Percentiles rank a stretch among this genome's conserved stretches.
Evolutionary conservation across 2,888 invertebrate species (phyloP).

Genomic region (Rapana venosa): DNA sequence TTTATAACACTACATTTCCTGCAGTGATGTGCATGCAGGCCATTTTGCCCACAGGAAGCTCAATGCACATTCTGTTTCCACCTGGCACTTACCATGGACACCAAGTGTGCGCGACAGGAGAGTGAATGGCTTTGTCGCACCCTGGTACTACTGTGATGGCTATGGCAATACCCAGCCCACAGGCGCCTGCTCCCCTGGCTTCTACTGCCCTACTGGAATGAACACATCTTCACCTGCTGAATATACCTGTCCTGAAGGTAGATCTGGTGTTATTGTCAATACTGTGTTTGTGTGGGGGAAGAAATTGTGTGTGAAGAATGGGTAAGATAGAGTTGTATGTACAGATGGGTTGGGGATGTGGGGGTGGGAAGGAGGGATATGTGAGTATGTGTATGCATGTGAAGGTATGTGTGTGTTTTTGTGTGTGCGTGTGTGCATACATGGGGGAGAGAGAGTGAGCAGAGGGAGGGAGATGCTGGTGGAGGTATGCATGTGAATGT

Average conservation of each 20-base stretch:
- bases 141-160: slow-evolving; percentile 73
- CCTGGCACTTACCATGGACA: slow-evolving; percentile 69
- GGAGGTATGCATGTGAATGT: no score
- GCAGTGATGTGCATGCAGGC: slow-evolving; percentile 69
- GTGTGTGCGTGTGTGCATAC: slow-evolving; percentile 13
- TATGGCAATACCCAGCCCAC: slow-evolving; percentile 68
- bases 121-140: slow-evolving; percentile 70
- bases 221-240: slow-evolving; percentile 64
- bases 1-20: background rate
- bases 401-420: slow-evolving; percentile 1
- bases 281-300: background rate
- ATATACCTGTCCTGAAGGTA: slow-evolving; percentile 73
- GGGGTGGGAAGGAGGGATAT: no score
- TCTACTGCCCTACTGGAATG: slow-evolving; percentile 73
- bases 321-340: no score
- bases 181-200: slow-evolving; percentile 69
- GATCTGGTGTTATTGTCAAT: no score
- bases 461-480: no score
- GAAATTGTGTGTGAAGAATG: no score
- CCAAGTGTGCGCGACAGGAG: slow-evolving; percentile 64
- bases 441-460: no score
- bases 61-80: slow-evolving; percentile 70
- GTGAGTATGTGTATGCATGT: no score
- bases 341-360: no score
- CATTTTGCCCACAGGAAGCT: slow-evolving; percentile 68